A percentile compares a stretch with the other conserved stretches of the same genome.
Evolutionary conservation across 2,888 invertebrate species (phyloP).

Genomic region (Neria commutata): DNA sequence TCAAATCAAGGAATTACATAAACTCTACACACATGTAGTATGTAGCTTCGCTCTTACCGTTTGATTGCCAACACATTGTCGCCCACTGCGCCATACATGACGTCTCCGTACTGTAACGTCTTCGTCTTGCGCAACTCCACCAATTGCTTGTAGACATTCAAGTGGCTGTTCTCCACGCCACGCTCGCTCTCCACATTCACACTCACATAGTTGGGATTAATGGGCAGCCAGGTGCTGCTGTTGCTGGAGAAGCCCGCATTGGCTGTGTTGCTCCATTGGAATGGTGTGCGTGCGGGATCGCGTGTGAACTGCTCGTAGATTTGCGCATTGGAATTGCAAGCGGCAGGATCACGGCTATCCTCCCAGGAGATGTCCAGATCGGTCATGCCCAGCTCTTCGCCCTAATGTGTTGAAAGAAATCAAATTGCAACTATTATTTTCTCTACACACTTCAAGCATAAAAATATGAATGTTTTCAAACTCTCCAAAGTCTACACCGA

Average conservation of each 20-base stretch:
- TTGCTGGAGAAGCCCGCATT: conserved; percentile 59
- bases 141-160: conserved; percentile 67
- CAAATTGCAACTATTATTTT: neutral
- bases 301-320: conserved; percentile 68
- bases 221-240: conserved; percentile 56
- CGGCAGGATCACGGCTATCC: conserved; percentile 65
- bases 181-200: conserved; percentile 67
- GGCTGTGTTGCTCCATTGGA: conserved; percentile 66
- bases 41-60: conserved; percentile 31
- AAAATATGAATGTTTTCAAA: neutral
- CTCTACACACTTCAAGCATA: neutral
- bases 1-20: neutral
- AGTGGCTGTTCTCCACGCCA: conserved; percentile 63
- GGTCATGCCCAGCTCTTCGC: conserved; percentile 58
- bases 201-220: conserved; percentile 66
- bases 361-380: conserved; percentile 66
- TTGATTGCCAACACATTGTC: conserved; percentile 51
- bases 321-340: conserved; percentile 63
- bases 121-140: conserved; percentile 55
- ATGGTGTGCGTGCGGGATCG: conserved; percentile 70
- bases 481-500: too few species aligned
- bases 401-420: conserved; percentile 63
- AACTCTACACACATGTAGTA: neutral
- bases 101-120: conserved; percentile 47
- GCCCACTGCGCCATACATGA: conserved; percentile 44